Percentiles rank a stretch among this genome's conserved stretches.
Evolutionary conservation across 2,797 vertebrate species (phyloP).

Genomic region (Delichon dasypus): DNA sequence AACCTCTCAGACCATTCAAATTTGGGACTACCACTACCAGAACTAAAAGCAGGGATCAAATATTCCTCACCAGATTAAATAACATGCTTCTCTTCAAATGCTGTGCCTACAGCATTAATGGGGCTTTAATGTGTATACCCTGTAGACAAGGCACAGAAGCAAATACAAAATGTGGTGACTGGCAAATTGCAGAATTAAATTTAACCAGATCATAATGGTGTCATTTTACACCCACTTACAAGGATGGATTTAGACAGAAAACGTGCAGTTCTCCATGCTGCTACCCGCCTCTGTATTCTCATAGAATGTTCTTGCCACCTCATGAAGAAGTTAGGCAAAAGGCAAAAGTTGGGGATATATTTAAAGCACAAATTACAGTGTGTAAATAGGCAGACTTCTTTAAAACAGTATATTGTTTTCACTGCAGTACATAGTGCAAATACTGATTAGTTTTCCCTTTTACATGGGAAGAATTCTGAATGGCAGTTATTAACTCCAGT

Average conservation of each 20-base stretch:
- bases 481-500: not conserved
- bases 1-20: not conserved
- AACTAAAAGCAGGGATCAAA: conserved; percentile 44
- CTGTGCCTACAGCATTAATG: not conserved
- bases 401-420: not conserved
- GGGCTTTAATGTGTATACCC: not conserved
- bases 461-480: not conserved
- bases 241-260: not conserved
- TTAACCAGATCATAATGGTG: conserved; percentile 36
- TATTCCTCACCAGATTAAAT: conserved; percentile 43
- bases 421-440: not conserved
- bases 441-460: not conserved
- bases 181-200: conserved; percentile 35
- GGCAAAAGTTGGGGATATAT: not conserved
- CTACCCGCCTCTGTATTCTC: not conserved
- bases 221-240: conserved; percentile 7
- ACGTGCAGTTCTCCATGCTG: not conserved
- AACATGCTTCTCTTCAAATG: not conserved
- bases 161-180: conserved; percentile 21
- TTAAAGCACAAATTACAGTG: not conserved
- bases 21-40: not conserved
- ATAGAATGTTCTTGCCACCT: not conserved
- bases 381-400: not conserved
- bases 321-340: not conserved
- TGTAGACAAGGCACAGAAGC: not conserved